Percentiles rank a stretch among this genome's conserved stretches.
Conservation (phyloP, 2,888 invertebrate species). For the Acrobasis repandana region DNA sequence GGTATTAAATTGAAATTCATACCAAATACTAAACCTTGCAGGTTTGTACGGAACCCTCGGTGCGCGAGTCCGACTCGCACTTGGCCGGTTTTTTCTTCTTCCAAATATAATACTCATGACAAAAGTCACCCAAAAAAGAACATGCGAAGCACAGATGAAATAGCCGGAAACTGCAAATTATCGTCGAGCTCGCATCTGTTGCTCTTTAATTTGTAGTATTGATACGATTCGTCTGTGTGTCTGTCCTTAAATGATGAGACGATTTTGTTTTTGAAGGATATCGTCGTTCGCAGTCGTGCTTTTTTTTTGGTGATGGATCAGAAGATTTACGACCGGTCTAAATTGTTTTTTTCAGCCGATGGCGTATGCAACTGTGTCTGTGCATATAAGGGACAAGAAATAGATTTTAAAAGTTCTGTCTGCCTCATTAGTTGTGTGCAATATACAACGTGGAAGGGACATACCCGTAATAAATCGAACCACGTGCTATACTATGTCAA, state of each 20-base stretch:
- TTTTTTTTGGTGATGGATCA: conserved; percentile 40
- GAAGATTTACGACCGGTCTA: conserved; percentile 9
- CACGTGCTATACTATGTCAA: too few species aligned
- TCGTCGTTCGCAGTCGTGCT: conserved; percentile 45
- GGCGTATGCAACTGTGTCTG: conserved; percentile 13
- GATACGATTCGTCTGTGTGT: conserved; percentile 57
- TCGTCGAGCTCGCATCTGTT: neutral
- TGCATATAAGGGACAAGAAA: conserved; percentile 9
- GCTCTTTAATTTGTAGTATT: conserved; percentile 43
- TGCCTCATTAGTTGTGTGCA: neutral
- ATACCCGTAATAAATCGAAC: too few species aligned
- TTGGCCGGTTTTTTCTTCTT: too few species aligned
- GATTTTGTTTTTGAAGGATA: conserved; percentile 56
- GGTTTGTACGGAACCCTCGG: too few species aligned
- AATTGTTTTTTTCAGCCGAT: conserved; percentile 9
- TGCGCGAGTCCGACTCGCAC: too few species aligned
- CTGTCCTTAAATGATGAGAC: conserved; percentile 57
- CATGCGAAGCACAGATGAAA: too few species aligned
- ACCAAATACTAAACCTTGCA: too few species aligned
- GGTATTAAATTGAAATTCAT: too few species aligned
- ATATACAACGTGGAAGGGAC: too few species aligned
- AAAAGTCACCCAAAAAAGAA: too few species aligned
- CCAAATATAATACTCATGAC: too few species aligned
- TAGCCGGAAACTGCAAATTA: too few species aligned
- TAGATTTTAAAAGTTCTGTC: neutral